Evolutionary conservation across 1,140 invertebrate genomes (phyloP).

Genomic region (Brachionus asplanchnoidis): DNA sequence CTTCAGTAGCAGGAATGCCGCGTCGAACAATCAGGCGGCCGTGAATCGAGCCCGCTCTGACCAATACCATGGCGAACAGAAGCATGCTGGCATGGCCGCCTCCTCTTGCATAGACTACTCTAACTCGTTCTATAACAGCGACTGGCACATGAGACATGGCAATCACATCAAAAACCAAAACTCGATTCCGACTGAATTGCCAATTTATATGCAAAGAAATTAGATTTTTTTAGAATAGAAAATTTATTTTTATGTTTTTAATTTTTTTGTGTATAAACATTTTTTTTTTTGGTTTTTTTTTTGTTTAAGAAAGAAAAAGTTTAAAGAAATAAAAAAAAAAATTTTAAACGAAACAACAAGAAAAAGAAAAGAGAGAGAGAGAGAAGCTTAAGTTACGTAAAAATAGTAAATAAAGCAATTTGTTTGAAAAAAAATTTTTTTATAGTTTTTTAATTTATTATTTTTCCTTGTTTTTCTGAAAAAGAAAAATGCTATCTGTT

Average conservation of each 20-base stretch:
- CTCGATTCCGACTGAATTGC: constrained; percentile 4
- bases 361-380: neutral
- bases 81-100: neutral
- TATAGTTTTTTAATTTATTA: neutral
- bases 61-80: neutral
- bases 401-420: neutral
- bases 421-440: neutral
- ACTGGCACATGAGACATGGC: constrained; percentile 11
- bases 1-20: neutral
- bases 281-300: neutral
- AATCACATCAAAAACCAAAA: neutral
- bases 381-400: neutral
- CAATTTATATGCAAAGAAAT: constrained; percentile 34
- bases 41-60: neutral
- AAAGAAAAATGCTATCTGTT: neutral
- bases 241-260: constrained; percentile 3
- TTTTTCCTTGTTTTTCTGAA: neutral
- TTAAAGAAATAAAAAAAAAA: too few species aligned
- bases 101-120: neutral
- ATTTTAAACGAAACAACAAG: too few species aligned
- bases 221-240: neutral
- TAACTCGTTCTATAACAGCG: neutral
- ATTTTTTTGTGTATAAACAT: neutral
- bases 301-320: too few species aligned
- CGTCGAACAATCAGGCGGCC: neutral